These are phyloP conservation scores for Metopia argyrocephala DNA, from an alignment of 2,888 invertebrate genomes.

Conservation along the genomic window DNA sequence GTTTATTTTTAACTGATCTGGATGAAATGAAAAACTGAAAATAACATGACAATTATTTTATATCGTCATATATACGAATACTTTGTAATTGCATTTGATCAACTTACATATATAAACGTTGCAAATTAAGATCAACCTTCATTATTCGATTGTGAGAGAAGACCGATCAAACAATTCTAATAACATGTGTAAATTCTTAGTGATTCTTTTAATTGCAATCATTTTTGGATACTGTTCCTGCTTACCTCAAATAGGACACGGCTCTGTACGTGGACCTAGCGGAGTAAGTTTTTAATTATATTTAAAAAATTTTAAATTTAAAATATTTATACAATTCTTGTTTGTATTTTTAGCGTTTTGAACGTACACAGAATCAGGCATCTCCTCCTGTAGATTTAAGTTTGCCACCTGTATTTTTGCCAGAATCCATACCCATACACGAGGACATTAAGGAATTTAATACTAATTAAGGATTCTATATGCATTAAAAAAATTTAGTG, in stretches of 20 bases:
- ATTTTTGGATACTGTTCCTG: too few species aligned
- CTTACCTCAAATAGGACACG: slow-evolving; percentile 54
- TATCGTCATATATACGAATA: too few species aligned
- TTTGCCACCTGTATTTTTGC: slow-evolving; percentile 36
- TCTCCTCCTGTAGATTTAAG: slow-evolving; percentile 43
- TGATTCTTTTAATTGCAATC: slow-evolving; percentile 29
- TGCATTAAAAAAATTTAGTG: background rate
- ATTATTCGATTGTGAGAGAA: background rate
- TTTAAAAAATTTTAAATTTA: background rate
- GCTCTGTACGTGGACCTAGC: slow-evolving; percentile 45
- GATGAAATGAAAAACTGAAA: background rate
- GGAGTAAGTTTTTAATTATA: slow-evolving; percentile 36
- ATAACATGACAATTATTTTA: too few species aligned
- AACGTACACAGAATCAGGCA: slow-evolving; percentile 46
- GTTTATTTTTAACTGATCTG: background rate
- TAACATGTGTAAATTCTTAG: slow-evolving; percentile 37
- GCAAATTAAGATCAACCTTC: background rate
- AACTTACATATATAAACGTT: slow-evolving; percentile 25
- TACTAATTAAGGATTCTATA: background rate
- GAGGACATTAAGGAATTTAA: slow-evolving; percentile 44
- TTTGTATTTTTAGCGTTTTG: slow-evolving; percentile 47
- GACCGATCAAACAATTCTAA: background rate
- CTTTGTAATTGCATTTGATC: background rate
- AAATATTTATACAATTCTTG: background rate
- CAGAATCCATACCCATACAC: slow-evolving; percentile 54